phyloP scores from a whole-genome alignment of 2,797 vertebrate genomes.

The Smutsia gigantea region DNA sequence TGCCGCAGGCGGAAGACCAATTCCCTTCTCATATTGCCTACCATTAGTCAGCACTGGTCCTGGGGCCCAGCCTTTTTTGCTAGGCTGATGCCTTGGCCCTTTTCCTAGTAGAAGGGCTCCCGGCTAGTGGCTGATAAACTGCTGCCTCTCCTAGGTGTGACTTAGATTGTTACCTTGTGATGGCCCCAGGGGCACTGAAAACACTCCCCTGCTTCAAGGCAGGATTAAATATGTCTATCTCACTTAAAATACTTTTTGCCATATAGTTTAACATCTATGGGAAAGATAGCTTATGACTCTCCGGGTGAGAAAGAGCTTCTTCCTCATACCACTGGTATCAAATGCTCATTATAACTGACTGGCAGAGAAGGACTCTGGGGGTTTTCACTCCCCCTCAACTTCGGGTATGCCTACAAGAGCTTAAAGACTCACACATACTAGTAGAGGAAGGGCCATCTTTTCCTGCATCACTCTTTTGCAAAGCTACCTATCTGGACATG shows the following conservation, averaged over 20 bases:
- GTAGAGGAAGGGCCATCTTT: background rate
- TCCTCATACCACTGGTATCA: background rate
- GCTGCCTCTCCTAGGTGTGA: background rate
- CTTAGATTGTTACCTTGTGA: background rate
- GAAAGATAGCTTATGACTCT: background rate
- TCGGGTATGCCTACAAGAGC: background rate
- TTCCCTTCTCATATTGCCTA: background rate
- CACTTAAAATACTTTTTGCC: background rate
- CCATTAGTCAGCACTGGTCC: background rate
- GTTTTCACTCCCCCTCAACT: background rate
- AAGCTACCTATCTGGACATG: background rate
- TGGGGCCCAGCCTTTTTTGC: background rate
- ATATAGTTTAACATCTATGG: background rate
- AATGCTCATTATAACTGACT: background rate
- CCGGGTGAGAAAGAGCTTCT: background rate
- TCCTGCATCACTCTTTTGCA: background rate
- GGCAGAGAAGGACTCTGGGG: background rate
- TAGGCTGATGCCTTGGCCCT: background rate
- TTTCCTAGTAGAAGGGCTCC: background rate
- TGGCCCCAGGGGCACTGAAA: background rate
- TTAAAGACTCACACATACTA: background rate
- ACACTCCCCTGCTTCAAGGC: background rate
- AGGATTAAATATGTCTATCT: constrained; percentile 1
- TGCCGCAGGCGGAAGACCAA: background rate
- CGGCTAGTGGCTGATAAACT: background rate